Evolutionary conservation across 2,888 invertebrate genomes (phyloP), one percentile per base, ranked within the genome.

Genomic region (Drosophila quinaria): DNA sequence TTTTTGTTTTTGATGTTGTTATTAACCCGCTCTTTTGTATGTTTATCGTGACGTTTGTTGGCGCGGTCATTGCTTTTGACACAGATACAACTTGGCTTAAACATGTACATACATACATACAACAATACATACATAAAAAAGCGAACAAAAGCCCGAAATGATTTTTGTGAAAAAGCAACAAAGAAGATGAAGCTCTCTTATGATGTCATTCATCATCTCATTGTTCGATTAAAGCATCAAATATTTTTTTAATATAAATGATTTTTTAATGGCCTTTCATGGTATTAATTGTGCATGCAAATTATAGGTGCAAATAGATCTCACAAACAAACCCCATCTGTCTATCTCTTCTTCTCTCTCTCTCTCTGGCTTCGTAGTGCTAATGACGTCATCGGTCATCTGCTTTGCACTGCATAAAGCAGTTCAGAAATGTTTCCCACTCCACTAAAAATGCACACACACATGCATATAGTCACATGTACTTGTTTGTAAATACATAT

Each of bases 151-250:
- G 49, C 22, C 17, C 10, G 13, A n/a, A 42, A 55, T 61, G 54
- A 61, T 56, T 42, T 70, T 58, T 61, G 47, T 31, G 47, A 67
- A 56, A 59, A 66, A 54, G 44, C 41, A 69, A 75, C 61, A 74
- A 85, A 78, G 78, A 64, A 68, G 76, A 70, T 59, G 50, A 61
- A 60, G 50, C 55, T 55, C 39, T 31, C 37, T 62, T 70, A 89
- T 86, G 89, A 86, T 87, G 87, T 86, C 86, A 86, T 89, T 87
- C 82, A 84, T 87, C 82, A 84, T 89, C 87, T 89, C 74, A 52
- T 25, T 33, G 65, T 66, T 81, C 74, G 72, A 80, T 71, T 58
- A 49, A 55, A 63, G 29, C 49, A 58, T 64, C 56, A 81, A 61
- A 52, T 19, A 60, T 70, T 39, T 25, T 31, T 25, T 35, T 9